Conservation (phyloP, 2,888 invertebrate genomes). For the Pristionchus arcanus region DNA sequence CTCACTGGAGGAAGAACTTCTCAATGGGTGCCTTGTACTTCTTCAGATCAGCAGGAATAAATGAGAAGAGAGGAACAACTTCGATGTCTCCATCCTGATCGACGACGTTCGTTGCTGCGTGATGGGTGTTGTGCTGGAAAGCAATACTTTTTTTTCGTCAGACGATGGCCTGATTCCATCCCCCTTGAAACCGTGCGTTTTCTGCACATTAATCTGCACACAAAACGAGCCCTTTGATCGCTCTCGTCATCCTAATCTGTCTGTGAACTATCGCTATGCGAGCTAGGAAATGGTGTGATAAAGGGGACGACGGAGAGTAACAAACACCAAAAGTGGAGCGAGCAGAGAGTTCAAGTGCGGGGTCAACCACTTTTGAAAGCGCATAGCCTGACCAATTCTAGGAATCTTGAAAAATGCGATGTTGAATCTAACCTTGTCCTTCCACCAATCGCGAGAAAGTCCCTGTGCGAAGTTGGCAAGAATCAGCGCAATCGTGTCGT, state of each 20-base stretch:
- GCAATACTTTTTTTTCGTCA: neutral
- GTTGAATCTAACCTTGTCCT: slow-evolving; percentile 68
- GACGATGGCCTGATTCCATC: neutral
- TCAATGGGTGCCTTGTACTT: slow-evolving; percentile 75
- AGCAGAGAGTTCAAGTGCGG: neutral
- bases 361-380: neutral
- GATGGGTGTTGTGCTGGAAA: slow-evolving; percentile 76
- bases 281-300: neutral
- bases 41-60: slow-evolving; percentile 74
- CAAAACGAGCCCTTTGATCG: neutral
- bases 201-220: too few species aligned
- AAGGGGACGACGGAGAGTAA: neutral
- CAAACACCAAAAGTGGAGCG: neutral
- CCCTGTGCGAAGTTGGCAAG: slow-evolving; percentile 77
- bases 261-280: neutral
- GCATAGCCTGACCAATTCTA: too few species aligned
- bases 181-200: neutral
- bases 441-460: slow-evolving; percentile 78
- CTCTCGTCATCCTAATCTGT: neutral
- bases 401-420: too few species aligned
- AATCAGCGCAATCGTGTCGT: slow-evolving; percentile 70
- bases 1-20: slow-evolving; percentile 63
- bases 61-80: slow-evolving; percentile 75
- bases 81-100: slow-evolving; percentile 77
- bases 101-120: slow-evolving; percentile 78